Base-by-base conservation (phyloP, 2,888 invertebrate genomes). In the Crocallis elinguaria region DNA sequence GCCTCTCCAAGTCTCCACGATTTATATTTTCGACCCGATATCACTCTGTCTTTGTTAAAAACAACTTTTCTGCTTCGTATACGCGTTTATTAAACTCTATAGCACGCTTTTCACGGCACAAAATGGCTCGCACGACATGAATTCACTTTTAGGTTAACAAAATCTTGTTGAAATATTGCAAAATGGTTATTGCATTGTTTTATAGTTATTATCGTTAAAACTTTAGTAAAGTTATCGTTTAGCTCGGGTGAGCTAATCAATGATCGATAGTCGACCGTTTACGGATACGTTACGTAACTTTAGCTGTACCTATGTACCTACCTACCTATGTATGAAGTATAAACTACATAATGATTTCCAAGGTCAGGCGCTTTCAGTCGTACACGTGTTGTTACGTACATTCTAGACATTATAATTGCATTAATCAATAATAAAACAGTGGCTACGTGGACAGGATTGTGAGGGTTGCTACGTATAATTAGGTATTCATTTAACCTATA, bases 11-110 rank as follows among this genome's bases (percentile, higher is more conserved):
- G 73, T 88, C 84, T 79, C 79, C 75, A 75, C 77, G 73, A 80
- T 77, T 82, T 81, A 77, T 86, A 87, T 84, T 88, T 88, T 85
- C 79, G 86, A 88, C 79, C 75, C 79, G 72, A 78, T 73, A 77
- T 67, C 79, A 79, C 79, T 82, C 68, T 71, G 73, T 81, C 84
- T 87, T 89, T 86, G 86, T 88, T 82, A 79, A 78, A 81, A 84
- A 84, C 86, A 84, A 88, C 87, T 88, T 90, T 88, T 86, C 85
- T 87, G 77, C 73, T 73, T 71, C 79, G 69, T 73, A 76, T 69
- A 69, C 67, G 73, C 73, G 72, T 64, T 77, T 73, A 71, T 70
- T 73, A 72, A 73, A 78, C 74, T 68, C 69, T 75, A 73, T 71
- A 75, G 67, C 70, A 81, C 69, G 77, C 66, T 83, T 86, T 86